Conservation (phyloP, 37 sponge, comb jelly and placozoan species). For the Lycopodina hypogea region DNA sequence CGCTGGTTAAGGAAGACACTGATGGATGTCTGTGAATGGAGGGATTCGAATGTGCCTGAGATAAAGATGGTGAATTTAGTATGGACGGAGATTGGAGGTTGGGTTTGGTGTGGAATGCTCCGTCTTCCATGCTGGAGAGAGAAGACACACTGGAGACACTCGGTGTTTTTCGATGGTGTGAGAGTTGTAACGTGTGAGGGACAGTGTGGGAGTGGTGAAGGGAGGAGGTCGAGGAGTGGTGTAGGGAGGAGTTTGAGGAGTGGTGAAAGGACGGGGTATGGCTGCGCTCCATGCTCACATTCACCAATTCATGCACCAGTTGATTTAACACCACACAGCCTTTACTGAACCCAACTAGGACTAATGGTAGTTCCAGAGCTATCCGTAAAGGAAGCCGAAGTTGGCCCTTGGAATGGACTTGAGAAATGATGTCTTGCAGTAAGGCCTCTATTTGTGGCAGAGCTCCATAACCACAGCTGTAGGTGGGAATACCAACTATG, state of each 20-base stretch:
- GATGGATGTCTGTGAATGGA: slow-evolving; percentile 9
- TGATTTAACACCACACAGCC: slow-evolving; percentile 94
- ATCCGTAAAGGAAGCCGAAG: neutral
- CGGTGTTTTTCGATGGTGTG: slow-evolving; percentile 4
- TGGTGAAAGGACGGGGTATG: neutral
- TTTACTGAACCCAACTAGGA: slow-evolving; percentile 85
- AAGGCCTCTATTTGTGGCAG: slow-evolving; percentile 44
- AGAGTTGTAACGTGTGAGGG: neutral
- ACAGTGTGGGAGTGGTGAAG: neutral
- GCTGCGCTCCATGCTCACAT: neutral
- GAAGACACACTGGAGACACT: slow-evolving; percentile 17
- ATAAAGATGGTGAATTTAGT: neutral
- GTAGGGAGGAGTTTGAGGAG: no score
- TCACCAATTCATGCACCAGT: slow-evolving; percentile 65
- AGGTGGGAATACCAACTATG: slow-evolving; percentile 60
- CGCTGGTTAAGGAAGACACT: neutral
- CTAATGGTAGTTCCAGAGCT: slow-evolving; percentile 37
- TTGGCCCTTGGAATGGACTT: slow-evolving; percentile 6
- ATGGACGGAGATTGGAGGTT: slow-evolving; percentile 2
- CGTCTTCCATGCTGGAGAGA: neutral
- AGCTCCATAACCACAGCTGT: slow-evolving; percentile 47
- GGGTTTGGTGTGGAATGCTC: neutral
- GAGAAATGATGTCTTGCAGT: slow-evolving; percentile 32
- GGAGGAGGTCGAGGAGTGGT: neutral
- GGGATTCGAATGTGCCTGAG: neutral